Evolutionary conservation across 2,888 invertebrate genomes (phyloP), one percentile per base, ranked within the genome.

Genomic region (Drosophila ezoana): DNA sequence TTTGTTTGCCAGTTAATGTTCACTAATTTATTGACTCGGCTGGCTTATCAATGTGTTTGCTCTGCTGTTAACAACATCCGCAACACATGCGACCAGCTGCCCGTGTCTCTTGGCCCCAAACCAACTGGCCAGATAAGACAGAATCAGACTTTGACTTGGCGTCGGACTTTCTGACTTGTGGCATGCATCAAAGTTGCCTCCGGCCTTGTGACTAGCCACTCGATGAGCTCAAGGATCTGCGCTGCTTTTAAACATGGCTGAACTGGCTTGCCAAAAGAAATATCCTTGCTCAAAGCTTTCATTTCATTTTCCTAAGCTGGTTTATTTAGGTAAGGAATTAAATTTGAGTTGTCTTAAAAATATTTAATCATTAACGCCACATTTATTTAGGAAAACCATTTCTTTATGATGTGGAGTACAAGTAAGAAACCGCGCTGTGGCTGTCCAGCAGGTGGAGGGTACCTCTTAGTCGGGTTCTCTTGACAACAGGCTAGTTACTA

Each of bases 1-100:
- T 79, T 79, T 79, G 86, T 85, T 79, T 85, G 66, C 68, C 81
- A 62, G 70, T 78, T 72, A 86, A 86, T 79, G 79, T 69, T 69
- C 79, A 72, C 60, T 65, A 76, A 71, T 71, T 77, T 75, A 72
- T 72, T 77, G 63, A 59, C 69, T 64, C 67, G 9, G 18, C 40
- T 38, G 66, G 23, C 81, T 80, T 81, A 77, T 77, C 77, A 81
- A 72, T 81, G 60, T 83, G 68, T 79, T 79, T 82, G 79, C 71
- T 79, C 58, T 62, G 76, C 83, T 81, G 81, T 85, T 73, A 75
- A 72, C 74, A 75, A 84, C 74, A 81, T 77, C 81, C 85, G 82
- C 69, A 73, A 73, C 66, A 82, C 53, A 57, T 32, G 58, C 64
- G 38, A n/a, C 45, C 23, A 40, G 10, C 40, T 16, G 16, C 16